These are phyloP conservation scores for Pavo muticus DNA, from an alignment of 2,113 vertebrate species.

Conservation along the genomic window DNA sequence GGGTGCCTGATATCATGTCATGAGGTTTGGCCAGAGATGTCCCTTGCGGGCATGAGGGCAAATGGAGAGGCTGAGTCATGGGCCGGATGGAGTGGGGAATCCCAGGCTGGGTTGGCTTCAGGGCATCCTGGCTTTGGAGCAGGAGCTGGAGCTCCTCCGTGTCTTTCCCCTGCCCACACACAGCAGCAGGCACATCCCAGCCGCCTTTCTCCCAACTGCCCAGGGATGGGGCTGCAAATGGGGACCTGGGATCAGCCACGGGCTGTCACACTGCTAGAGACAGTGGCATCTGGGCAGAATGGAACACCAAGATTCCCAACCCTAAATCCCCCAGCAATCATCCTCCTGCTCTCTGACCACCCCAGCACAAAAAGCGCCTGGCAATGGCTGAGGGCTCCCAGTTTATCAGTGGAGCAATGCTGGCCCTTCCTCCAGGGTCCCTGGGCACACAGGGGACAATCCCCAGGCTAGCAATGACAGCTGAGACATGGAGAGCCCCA, in stretches of 20 bases:
- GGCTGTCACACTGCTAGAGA: not conserved
- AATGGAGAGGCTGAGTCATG: conserved; percentile 26
- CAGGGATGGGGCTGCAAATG: not conserved
- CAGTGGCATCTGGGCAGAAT: not conserved
- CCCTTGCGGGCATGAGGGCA: not conserved
- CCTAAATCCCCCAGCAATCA: not conserved
- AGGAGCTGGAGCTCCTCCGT: not conserved
- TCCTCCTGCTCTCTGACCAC: not conserved
- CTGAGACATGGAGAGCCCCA: not conserved
- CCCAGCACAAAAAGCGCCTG: not conserved
- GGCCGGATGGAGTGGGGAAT: not conserved
- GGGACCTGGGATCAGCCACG: not conserved
- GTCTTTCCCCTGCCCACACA: not conserved
- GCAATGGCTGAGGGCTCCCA: not conserved
- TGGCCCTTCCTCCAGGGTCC: not conserved
- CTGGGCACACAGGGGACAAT: not conserved
- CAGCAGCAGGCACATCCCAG: not conserved
- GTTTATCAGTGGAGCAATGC: not conserved
- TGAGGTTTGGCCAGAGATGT: not conserved
- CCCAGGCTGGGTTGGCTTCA: not conserved
- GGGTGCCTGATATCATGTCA: not conserved
- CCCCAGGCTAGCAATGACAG: not conserved
- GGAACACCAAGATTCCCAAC: not conserved
- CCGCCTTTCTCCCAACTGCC: not conserved
- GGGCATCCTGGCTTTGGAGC: not conserved